Percentiles rank a stretch among this genome's conserved stretches.
These are phyloP conservation scores for Chaunax sp. DNA, from an alignment of 2,797 vertebrate genomes.

Conservation along the genomic window DNA sequence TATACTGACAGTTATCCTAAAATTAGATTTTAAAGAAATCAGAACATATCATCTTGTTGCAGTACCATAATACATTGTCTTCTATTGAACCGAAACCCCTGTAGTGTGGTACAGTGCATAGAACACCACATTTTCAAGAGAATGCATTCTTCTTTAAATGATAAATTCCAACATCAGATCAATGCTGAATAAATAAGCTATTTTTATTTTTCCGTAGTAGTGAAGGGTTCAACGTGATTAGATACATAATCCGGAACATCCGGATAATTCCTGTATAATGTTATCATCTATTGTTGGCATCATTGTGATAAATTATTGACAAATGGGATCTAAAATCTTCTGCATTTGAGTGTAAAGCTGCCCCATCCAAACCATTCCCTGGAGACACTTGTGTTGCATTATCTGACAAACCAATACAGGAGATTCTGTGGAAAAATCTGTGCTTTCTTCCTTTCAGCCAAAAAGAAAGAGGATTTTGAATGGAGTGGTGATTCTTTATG, in stretches of 20 bases:
- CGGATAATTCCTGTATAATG: slow-evolving; percentile 53
- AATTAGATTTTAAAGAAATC: too few species aligned
- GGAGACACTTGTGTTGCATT: slow-evolving; percentile 77
- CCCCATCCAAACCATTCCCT: slow-evolving; percentile 72
- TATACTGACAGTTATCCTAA: too few species aligned
- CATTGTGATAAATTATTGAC: slow-evolving; percentile 62
- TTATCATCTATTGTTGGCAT: slow-evolving; percentile 62
- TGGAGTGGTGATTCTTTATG: slow-evolving; percentile 84
- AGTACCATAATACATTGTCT: too few species aligned
- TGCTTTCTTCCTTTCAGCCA: slow-evolving; percentile 79
- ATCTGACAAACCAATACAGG: slow-evolving; percentile 82
- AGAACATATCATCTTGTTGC: too few species aligned
- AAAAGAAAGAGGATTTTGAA: slow-evolving; percentile 83
- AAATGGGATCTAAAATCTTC: slow-evolving; percentile 73
- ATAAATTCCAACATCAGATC: slow-evolving; percentile 2
- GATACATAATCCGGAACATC: slow-evolving; percentile 57
- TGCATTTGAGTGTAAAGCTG: slow-evolving; percentile 69
- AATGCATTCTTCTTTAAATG: too few species aligned
- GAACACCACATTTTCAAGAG: too few species aligned
- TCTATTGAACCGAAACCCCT: too few species aligned
- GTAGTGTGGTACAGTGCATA: too few species aligned
- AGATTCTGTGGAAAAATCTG: slow-evolving; percentile 81
- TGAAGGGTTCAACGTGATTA: slow-evolving; percentile 16
- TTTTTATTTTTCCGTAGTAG: neutral
- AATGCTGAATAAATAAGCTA: slow-evolving; percentile 1